Percentiles rank a stretch among this genome's conserved stretches.
phyloP scores from a whole-genome alignment of 2,113 vertebrate genomes.

The Cervus canadensis region DNA sequence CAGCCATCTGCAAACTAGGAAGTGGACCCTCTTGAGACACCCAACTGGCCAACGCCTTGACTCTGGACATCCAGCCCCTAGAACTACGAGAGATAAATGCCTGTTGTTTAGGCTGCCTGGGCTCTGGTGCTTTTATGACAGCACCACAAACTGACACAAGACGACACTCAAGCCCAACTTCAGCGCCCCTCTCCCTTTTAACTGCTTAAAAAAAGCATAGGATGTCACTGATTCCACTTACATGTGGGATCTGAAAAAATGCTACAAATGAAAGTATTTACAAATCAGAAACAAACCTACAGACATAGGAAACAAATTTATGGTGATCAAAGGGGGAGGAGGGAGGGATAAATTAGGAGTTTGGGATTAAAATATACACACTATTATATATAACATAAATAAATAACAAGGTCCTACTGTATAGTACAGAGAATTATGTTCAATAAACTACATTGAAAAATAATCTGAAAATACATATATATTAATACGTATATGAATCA shows the following conservation, averaged over 20 bases:
- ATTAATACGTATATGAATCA: not conserved
- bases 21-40: not conserved
- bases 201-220: not conserved
- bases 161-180: rapidly evolving
- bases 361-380: not conserved
- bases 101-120: not conserved
- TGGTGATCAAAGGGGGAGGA: not conserved
- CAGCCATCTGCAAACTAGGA: not conserved
- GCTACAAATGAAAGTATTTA: not conserved
- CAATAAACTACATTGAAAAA: not conserved
- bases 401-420: not conserved
- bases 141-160: not conserved
- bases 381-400: not conserved
- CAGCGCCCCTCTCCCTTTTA: not conserved
- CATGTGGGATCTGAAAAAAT: not conserved
- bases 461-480: not conserved
- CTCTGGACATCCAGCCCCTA: too few relatives aligned
- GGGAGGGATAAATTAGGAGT: not conserved
- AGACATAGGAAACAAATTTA: not conserved
- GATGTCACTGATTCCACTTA: not conserved
- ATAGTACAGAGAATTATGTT: not conserved
- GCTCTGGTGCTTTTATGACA: not conserved
- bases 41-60: not conserved
- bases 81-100: not conserved
- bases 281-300: not conserved